Evolutionary conservation across 2,113 vertebrate species (phyloP), one percentile per base, ranked within the genome.

Genomic region (Microcebus lehilahytsara): DNA sequence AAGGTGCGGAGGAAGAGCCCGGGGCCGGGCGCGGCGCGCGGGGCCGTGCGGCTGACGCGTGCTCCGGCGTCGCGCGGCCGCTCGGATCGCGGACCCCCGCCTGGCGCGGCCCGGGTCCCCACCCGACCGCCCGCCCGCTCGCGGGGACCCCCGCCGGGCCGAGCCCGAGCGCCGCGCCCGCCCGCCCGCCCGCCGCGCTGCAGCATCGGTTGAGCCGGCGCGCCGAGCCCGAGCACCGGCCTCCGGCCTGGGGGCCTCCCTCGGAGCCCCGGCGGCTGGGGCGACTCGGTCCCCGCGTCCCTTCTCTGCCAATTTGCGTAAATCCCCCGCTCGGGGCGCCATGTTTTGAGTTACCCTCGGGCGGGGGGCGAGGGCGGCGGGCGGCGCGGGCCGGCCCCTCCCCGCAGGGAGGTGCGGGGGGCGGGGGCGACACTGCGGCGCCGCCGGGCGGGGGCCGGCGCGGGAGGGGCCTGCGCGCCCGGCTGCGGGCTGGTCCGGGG

Each of bases 21-120:
- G 71, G 81, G 96, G 96, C 92, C 96, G 97, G 93, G 81, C 71
- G 81, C 91, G 94, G 93, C 96, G 97, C 97, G 96, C 97, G 67
- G 85, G 91, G 94, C 87, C 87, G 89, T 56, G 96, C 74, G 80
- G 75, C 80, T 90, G 98, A 95, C 97, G 97, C 98, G 97, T 88
- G 98, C 96, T 83, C 34, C 49, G 12, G 94, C 71, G 72, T 53
- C 79, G 85, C 96, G 27, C n/a, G 22, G 42, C 58, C 53, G 10
- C 62, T 20, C 2, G 58, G 67, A 5, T n/a, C 30, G 37, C 34
- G 9, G 66, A 60, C 34, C 69, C 62, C 11, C 1, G 60, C 22
- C 22, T 27, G 2, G 37, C 30, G 25, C 40, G 5, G 60, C 56
- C 34, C 11, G 22, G 37, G 72, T 32, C 25, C 56, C 40, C 32